Conservation (phyloP, 2,113 vertebrate genomes). For the Prochilodus magdalenae region DNA sequence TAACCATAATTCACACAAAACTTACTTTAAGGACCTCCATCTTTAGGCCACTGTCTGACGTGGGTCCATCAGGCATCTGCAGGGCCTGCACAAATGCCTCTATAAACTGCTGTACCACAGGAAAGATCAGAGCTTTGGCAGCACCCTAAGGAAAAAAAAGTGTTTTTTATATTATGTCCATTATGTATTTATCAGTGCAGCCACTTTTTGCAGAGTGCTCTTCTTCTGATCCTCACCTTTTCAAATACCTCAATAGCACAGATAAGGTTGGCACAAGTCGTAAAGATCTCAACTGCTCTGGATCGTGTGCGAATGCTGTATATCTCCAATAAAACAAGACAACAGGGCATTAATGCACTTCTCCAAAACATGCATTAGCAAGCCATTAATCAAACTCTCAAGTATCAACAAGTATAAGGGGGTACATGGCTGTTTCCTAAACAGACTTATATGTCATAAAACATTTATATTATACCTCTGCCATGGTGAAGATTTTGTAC, state of each 20-base stretch:
- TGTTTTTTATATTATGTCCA: background rate
- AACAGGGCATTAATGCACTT: background rate
- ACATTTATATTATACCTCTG: slow-evolving; percentile 81
- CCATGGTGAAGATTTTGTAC: slow-evolving; percentile 99
- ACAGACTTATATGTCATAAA: background rate
- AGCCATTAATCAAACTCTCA: background rate
- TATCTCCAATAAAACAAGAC: slow-evolving; percentile 73
- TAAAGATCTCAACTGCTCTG: slow-evolving; percentile 97
- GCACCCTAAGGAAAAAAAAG: slow-evolving; percentile 80
- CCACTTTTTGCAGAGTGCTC: background rate
- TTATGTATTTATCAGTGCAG: background rate
- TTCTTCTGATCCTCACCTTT: slow-evolving; percentile 78
- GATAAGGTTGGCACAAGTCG: slow-evolving; percentile 97
- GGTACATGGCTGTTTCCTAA: background rate
- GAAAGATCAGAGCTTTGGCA: slow-evolving; percentile 94
- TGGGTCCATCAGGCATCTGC: slow-evolving; percentile 93
- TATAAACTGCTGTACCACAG: slow-evolving; percentile 97
- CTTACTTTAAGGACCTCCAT: slow-evolving; percentile 97
- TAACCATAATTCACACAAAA: background rate
- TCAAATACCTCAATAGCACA: slow-evolving; percentile 98
- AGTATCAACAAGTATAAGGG: background rate
- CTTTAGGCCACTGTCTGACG: slow-evolving; percentile 95
- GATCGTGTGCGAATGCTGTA: slow-evolving; percentile 96
- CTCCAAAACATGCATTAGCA: background rate
- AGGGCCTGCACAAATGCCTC: slow-evolving; percentile 96